A percentile compares a stretch with the other conserved stretches of the same genome.
These are phyloP conservation scores for Sycophila texana DNA, from an alignment of 2,888 invertebrate genomes.

Conservation along the genomic window DNA sequence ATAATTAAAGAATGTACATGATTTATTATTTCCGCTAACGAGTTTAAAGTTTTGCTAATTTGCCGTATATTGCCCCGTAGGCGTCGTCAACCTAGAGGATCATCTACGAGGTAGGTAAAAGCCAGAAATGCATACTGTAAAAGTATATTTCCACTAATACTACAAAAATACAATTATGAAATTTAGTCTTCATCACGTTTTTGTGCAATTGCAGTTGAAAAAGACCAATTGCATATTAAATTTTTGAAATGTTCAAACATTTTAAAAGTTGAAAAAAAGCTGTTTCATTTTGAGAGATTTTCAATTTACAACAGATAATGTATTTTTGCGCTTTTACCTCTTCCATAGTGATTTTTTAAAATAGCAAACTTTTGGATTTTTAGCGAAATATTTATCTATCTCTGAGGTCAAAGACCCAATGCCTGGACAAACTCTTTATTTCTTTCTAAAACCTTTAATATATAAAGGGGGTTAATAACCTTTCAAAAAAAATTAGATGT, in stretches of 20 bases:
- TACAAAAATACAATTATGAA: slow-evolving; percentile 42
- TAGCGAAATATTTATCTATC: slow-evolving; percentile 37
- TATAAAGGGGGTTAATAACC: not conserved
- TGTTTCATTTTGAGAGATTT: slow-evolving; percentile 28
- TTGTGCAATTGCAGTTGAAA: not conserved
- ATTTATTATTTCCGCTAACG: slow-evolving; percentile 9
- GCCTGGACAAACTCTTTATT: slow-evolving; percentile 34
- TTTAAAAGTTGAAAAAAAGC: not conserved
- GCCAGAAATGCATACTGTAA: slow-evolving; percentile 54
- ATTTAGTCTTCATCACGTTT: slow-evolving; percentile 24
- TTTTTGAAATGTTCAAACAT: not conserved
- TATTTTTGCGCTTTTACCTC: slow-evolving; percentile 56
- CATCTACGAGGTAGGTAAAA: slow-evolving; percentile 55
- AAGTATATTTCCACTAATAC: slow-evolving; percentile 46
- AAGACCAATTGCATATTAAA: slow-evolving; percentile 1
- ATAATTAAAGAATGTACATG: not conserved
- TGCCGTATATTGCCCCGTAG: slow-evolving; percentile 44
- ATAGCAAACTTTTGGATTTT: slow-evolving; percentile 30
- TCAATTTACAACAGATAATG: slow-evolving; percentile 36
- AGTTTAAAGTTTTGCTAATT: slow-evolving; percentile 46
- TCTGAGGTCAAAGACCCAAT: slow-evolving; percentile 40
- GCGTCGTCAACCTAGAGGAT: slow-evolving; percentile 53
- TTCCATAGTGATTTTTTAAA: slow-evolving; percentile 43
- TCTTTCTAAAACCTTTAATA: not conserved
- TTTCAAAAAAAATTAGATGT: not conserved